phyloP scores from a whole-genome alignment of 2,113 vertebrate species.

The Ahaetulla prasina region DNA sequence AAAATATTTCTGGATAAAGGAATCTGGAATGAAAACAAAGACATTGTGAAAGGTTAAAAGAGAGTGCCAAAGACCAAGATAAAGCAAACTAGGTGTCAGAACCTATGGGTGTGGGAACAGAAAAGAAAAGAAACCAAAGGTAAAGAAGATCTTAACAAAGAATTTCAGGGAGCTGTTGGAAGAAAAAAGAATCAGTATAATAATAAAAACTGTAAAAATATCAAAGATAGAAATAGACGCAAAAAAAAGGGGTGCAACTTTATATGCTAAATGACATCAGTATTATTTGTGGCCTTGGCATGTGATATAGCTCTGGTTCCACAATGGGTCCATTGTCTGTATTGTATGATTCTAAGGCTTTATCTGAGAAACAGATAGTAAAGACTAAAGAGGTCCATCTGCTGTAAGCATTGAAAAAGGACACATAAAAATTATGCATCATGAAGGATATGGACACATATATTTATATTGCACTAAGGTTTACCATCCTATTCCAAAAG shows the following conservation, averaged over 20 bases:
- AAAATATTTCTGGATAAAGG: no score
- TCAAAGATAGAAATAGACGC: not conserved
- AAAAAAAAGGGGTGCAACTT: not conserved
- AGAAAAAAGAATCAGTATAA: not conserved
- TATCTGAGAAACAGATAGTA: not conserved
- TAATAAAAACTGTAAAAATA: not conserved
- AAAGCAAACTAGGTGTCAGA: not conserved
- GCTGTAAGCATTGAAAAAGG: not conserved
- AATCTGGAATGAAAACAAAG: not conserved
- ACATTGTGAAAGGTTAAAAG: not conserved
- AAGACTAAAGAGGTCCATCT: not conserved
- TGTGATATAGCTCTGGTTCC: not conserved
- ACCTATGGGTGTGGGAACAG: not conserved
- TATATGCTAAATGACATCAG: not conserved
- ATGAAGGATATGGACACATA: not conserved
- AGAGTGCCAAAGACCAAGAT: not conserved
- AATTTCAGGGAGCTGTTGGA: not conserved
- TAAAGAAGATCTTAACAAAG: not conserved
- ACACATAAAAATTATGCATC: constrained; percentile 24
- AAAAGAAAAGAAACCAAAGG: not conserved
- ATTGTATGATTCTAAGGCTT: not conserved
- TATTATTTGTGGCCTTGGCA: not conserved
- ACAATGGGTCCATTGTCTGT: not conserved
- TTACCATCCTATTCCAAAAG: constrained; percentile 23
- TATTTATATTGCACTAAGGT: constrained; percentile 7